Evolutionary conservation across 2,113 vertebrate genomes (phyloP).

Genomic region (Numenius arquata): DNA sequence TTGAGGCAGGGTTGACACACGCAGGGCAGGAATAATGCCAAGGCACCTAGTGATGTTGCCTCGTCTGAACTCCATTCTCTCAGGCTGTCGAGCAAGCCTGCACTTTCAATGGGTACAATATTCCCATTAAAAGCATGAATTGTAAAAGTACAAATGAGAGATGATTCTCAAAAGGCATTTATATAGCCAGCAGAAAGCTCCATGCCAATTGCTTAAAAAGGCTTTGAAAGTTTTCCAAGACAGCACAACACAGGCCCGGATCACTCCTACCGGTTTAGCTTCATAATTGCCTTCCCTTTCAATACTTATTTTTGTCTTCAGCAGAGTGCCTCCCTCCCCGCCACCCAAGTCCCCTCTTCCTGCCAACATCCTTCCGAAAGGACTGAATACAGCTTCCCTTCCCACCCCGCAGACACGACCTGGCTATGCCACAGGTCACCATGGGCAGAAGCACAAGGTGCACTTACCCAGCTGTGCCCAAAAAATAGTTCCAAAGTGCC

Average conservation of each 20-base stretch:
- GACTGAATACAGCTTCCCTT: background rate
- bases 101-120: background rate
- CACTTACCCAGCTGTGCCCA: background rate
- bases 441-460: background rate
- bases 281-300: constrained; percentile 28
- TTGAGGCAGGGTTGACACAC: background rate
- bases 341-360: background rate
- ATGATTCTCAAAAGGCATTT: constrained; percentile 36
- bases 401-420: rapidly evolving
- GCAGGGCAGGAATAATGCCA: background rate
- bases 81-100: background rate
- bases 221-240: constrained; percentile 54
- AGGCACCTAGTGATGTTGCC: background rate
- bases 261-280: background rate
- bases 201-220: constrained; percentile 39
- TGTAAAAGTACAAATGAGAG: constrained; percentile 12
- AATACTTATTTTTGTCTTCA: constrained; percentile 19
- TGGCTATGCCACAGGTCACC: rapidly evolving
- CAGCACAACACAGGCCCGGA: background rate
- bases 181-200: constrained; percentile 19
- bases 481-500: background rate
- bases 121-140: constrained; percentile 20
- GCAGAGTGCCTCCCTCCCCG: background rate
- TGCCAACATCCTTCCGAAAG: background rate
- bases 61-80: background rate